Evolutionary conservation across 2,888 invertebrate genomes (phyloP), one percentile per base, ranked within the genome.

Genomic region (Melanostoma mellinum): DNA sequence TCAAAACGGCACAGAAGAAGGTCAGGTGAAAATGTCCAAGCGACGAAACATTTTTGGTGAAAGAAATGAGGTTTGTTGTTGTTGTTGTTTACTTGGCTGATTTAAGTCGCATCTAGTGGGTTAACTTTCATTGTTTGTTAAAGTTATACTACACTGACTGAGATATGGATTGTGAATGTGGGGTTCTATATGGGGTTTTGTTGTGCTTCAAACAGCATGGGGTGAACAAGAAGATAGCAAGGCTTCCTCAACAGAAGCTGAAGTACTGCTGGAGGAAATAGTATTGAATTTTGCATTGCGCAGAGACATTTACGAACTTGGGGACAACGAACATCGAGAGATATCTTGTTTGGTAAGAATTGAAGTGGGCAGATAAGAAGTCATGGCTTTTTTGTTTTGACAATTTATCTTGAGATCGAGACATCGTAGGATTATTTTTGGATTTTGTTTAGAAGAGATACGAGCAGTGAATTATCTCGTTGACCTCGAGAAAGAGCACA

Each of bases 11-110:
- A 32, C 78, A 42, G 79, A 74, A 79, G 79, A 74, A 79, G 84
- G 84, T 84, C 84, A 84, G 79, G 82, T 84, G 84, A 84, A 84
- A 84, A 84, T 75, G 79, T 84, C 79, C 79, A 84, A 65, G 69
- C 69, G 71, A 74, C 48, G 33, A 50, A 36, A 50, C 50, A 50
- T 69, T 81, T 79, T 84, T 44, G 74, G 79, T 79, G 74, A 84
- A 84, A 74, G 69, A 79, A 60, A 46, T 6, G 36, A 53, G 38
- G 10, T 42, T 10, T 65, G 48, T 8, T 5, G 10, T 65, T 5
- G 10, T 65, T 38, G 50, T 50, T 2, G 50, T n/a, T 20, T 20
- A 20, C 20, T 20, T 20, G 20, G 20, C 20, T 20, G 20, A 20
- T 20, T 20, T 20, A 20, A 20, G 20, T 20, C 20, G 20, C 20